These are phyloP conservation scores for Amblyopsis rosae DNA, from an alignment of 2,113 vertebrate species.

Conservation along the genomic window DNA sequence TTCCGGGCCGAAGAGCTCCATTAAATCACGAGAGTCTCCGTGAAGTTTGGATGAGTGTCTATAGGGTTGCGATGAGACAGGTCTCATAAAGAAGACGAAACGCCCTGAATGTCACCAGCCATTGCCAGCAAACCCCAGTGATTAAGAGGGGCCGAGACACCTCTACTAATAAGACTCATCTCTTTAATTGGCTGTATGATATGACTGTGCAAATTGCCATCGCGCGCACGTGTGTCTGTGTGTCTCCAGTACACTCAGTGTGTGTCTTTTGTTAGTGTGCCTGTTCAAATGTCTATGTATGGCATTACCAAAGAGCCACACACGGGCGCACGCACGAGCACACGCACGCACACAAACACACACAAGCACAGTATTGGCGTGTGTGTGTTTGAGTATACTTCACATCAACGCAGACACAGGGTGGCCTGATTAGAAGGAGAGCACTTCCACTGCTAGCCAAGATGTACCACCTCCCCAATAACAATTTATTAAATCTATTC, in stretches of 20 bases:
- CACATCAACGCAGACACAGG: conserved; percentile 24
- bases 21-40: conserved; percentile 64
- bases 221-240: conserved; percentile 6
- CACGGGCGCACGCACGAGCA: background rate
- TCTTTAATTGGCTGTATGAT: conserved; percentile 73
- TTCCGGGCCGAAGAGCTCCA: conserved; percentile 48
- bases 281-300: conserved; percentile 10
- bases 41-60: conserved; percentile 73
- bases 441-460: conserved; percentile 51
- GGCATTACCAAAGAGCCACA: too few species aligned
- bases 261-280: conserved; percentile 10
- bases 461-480: conserved; percentile 65
- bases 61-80: conserved; percentile 73
- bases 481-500: conserved; percentile 73
- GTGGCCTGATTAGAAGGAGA: conserved; percentile 64
- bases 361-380: background rate
- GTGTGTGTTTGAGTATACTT: conserved; percentile 1
- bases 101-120: conserved; percentile 51
- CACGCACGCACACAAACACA: too few species aligned
- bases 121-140: conserved; percentile 68
- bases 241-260: background rate
- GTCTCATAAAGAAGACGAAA: conserved; percentile 71
- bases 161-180: conserved; percentile 75
- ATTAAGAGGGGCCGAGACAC: conserved; percentile 68
- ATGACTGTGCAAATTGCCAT: conserved; percentile 53